phyloP scores from a whole-genome alignment of 2,888 invertebrate genomes.

The Prosopocoilus inquinatus region DNA sequence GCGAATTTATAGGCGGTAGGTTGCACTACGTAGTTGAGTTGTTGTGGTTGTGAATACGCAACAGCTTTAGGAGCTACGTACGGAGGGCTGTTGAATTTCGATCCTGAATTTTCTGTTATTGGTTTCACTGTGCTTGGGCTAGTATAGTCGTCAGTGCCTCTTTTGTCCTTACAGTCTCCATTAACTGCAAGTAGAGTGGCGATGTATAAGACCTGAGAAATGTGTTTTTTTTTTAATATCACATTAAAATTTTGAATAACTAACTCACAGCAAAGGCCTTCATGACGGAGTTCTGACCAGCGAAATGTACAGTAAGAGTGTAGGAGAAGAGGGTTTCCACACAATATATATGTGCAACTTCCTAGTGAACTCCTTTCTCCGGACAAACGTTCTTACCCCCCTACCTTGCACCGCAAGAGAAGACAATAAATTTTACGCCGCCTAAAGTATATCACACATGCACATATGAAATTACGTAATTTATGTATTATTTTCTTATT shows the following conservation, averaged over 20 bases:
- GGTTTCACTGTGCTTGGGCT: constrained; percentile 20
- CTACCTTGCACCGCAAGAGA: not conserved
- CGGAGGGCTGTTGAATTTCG: constrained; percentile 7
- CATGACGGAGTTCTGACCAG: constrained; percentile 34
- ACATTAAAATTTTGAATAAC: constrained; percentile 4
- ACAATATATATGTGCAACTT: constrained; percentile 43
- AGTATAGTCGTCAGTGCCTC: constrained; percentile 19
- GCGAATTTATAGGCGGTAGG: constrained; percentile 10
- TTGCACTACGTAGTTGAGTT: constrained; percentile 16
- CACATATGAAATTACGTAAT: too few species aligned
- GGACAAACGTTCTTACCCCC: constrained; percentile 25
- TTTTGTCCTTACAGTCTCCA: constrained; percentile 8
- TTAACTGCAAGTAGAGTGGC: constrained; percentile 7
- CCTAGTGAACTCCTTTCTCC: constrained; percentile 47
- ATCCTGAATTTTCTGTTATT: constrained; percentile 11
- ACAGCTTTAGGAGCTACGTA: constrained; percentile 5
- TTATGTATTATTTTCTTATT: too few species aligned
- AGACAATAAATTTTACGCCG: too few species aligned
- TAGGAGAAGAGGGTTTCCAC: constrained; percentile 31
- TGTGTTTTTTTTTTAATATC: constrained; percentile 13
- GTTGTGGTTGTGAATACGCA: constrained; percentile 15
- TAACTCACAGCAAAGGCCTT: constrained; percentile 43
- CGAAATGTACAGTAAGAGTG: constrained; percentile 36
- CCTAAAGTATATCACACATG: too few species aligned
- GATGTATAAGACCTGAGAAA: constrained; percentile 14